Base-by-base conservation (phyloP, 2,797 vertebrate species). In the Bradypus variegatus region DNA sequence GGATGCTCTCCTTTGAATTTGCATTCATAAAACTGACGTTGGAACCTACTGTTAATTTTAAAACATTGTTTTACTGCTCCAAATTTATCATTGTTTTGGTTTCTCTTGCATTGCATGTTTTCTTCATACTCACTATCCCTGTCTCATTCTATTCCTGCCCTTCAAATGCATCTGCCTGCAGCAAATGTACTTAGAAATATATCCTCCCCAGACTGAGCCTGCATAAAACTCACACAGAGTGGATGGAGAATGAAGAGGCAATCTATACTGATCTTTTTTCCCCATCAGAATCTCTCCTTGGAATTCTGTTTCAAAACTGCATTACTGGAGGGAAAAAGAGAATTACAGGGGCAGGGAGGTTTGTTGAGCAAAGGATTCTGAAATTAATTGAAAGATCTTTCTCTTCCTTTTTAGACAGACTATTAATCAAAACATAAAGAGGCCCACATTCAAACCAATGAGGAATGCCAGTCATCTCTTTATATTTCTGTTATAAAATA, bases 351-450 rank as follows among this genome's bases (percentile, higher is more conserved):
- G 10, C 10, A 19, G 25, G n/a, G 62, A 83, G 12, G 8, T 76
- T 62, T 73, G 48, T 78, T 88, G 41, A 92, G 27, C 69, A 72
- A 58, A 79, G 53, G 86, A 79, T 81, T 94, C 29, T 82, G 80
- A 93, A 89, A 91, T 79, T 41, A 79, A 88, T 80, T 83, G 78
- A 81, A 48, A 79, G 5, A 16, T 25, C n/a, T 91, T 72, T 50
- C 15, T 38, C 38, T 81, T 94, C 65, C 78, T 91, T 70, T 9
- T 77, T 21, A 53, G 58, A 65, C 50, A 90, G 55, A 85, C 85
- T 27, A 69, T 85, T 75, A 76, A 69, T 13, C 50, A 78, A 93
- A 18, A 8, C 23, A 38, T 79, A 90, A 86, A 78, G 29, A 83
- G 36, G 16, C 16, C 58, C 48, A 58, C 4, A 0, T 36, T 89